Evolutionary conservation across 2,888 invertebrate species (phyloP).

Genomic region (Scotopteryx bipunctaria): DNA sequence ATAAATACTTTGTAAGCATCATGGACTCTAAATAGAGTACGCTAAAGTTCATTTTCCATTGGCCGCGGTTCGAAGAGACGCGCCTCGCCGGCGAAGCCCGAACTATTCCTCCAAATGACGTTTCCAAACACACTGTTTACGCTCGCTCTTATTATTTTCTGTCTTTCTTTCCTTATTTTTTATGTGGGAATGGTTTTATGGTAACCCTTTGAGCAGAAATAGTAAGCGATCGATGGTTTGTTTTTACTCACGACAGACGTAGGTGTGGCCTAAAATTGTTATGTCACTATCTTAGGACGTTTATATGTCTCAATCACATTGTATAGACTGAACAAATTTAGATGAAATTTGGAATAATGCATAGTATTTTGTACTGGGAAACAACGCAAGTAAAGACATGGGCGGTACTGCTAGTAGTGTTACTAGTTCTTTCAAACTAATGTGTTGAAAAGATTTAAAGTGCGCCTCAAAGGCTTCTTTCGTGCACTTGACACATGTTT

Average conservation of each 20-base stretch:
- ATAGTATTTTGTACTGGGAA: too few relatives aligned
- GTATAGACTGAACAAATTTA: background rate
- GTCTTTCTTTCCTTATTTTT: slow-evolving; percentile 31
- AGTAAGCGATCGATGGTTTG: slow-evolving; percentile 19
- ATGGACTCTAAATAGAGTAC: background rate
- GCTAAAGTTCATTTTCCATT: slow-evolving; percentile 6
- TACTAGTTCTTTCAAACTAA: too few relatives aligned
- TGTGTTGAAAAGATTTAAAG: too few relatives aligned
- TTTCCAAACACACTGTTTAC: slow-evolving; percentile 40
- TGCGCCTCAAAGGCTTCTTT: too few relatives aligned
- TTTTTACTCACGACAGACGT: slow-evolving; percentile 2
- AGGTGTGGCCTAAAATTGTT: background rate
- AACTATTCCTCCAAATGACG: slow-evolving; percentile 42
- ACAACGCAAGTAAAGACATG: too few relatives aligned
- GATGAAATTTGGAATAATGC: too few relatives aligned
- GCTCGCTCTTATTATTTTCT: slow-evolving; percentile 41
- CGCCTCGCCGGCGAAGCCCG: slow-evolving; percentile 14
- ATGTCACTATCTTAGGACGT: background rate
- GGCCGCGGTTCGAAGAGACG: background rate
- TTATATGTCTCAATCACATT: too few relatives aligned
- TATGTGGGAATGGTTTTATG: slow-evolving; percentile 26
- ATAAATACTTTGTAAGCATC: background rate
- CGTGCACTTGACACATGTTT: too few relatives aligned
- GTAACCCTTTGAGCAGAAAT: slow-evolving; percentile 22
- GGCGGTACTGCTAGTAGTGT: too few relatives aligned